Conservation (phyloP, 2,113 vertebrate genomes). For the Gymnorhina tibicen region DNA sequence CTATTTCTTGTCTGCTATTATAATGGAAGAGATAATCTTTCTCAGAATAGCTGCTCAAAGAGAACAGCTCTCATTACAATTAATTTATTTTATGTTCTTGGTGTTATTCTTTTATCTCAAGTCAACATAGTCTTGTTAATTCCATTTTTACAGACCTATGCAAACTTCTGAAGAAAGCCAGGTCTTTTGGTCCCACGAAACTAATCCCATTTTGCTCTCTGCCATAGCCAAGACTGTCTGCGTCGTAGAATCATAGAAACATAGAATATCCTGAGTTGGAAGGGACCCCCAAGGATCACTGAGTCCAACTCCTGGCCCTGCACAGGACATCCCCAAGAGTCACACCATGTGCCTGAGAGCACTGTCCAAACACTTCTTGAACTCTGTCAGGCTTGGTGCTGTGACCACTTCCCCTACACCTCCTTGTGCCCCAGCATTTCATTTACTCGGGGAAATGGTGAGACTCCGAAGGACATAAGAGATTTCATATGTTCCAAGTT, state of each 20-base stretch:
- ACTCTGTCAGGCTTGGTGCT: background rate
- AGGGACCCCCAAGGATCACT: background rate
- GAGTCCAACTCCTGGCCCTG: background rate
- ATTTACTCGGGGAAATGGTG: background rate
- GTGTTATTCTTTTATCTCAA: background rate
- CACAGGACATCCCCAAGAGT: background rate
- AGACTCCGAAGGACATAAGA: background rate
- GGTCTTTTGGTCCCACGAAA: background rate
- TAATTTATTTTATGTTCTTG: background rate
- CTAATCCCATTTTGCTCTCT: background rate
- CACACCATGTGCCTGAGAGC: background rate
- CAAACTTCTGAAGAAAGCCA: background rate
- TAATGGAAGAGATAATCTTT: background rate
- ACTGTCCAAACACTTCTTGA: background rate
- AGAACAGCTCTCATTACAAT: background rate
- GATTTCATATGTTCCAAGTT: background rate
- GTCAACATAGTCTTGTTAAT: background rate
- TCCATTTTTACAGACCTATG: background rate
- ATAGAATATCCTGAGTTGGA: background rate
- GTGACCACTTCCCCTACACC: background rate
- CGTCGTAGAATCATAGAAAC: background rate
- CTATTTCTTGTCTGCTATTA: background rate
- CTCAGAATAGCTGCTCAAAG: background rate
- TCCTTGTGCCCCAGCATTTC: background rate
- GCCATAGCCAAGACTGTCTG: background rate